Evolutionary conservation across 2,888 invertebrate species (phyloP).

Genomic region (Melieria omissa): DNA sequence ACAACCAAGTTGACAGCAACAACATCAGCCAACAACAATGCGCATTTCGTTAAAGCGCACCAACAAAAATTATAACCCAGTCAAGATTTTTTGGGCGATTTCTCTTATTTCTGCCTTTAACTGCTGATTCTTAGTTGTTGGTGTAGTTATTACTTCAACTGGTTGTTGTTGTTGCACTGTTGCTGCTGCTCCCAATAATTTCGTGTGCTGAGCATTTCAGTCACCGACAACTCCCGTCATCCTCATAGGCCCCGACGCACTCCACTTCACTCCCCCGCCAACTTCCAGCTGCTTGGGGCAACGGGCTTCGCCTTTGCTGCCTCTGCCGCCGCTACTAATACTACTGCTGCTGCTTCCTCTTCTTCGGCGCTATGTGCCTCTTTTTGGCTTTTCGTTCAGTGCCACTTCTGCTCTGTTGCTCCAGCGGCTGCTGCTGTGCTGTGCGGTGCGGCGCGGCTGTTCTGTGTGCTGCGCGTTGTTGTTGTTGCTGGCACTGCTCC

Average conservation of each 20-base stretch:
- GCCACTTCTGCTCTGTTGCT: neutral
- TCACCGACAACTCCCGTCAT: constrained; percentile 20
- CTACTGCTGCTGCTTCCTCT: too few species aligned
- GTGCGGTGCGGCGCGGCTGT: constrained; percentile 6
- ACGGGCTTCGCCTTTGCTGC: too few species aligned
- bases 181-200: constrained; percentile 8
- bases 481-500: neutral
- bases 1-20: too few species aligned
- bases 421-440: constrained; percentile 17
- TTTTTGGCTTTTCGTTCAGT: too few species aligned
- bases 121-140: constrained; percentile 29
- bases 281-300: too few species aligned
- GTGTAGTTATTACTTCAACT: neutral
- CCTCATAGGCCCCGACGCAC: too few species aligned
- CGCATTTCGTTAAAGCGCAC: neutral
- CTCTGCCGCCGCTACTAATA: too few species aligned
- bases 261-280: too few species aligned
- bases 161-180: constrained; percentile 9
- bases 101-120: constrained; percentile 44
- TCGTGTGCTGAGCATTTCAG: too few species aligned
- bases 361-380: too few species aligned
- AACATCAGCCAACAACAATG: too few species aligned
- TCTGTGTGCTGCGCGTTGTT: constrained; percentile 24
- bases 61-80: too few species aligned
- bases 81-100: constrained; percentile 58